Conservation (phyloP, 2,888 invertebrate species). For the Lapara coniferarum region DNA sequence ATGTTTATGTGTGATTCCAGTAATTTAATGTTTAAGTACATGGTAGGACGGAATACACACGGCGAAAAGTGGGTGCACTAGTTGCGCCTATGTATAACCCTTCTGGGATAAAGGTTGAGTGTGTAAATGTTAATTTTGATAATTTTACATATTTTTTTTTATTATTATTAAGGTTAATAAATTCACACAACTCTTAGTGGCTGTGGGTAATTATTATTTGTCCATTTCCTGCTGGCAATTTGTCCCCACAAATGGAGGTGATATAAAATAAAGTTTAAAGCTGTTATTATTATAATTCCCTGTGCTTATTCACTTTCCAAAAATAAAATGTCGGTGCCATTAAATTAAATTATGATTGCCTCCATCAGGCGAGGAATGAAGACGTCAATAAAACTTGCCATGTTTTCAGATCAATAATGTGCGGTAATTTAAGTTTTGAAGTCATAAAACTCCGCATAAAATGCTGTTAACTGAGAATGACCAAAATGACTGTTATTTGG, state of each 20-base stretch:
- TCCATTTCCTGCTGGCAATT: constrained; percentile 29
- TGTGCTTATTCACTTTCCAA: constrained; percentile 46
- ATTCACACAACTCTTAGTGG: not conserved
- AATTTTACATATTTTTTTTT: no score
- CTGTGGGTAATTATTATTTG: not conserved
- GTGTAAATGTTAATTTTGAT: no score
- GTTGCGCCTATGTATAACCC: no score
- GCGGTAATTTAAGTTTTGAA: constrained; percentile 44
- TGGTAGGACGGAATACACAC: no score
- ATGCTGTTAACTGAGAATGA: constrained; percentile 37
- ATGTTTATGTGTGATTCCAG: no score
- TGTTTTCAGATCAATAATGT: constrained; percentile 24
- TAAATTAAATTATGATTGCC: constrained; percentile 52
- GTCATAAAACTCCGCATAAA: constrained; percentile 43
- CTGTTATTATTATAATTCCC: constrained; percentile 36
- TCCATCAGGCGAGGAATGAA: constrained; percentile 42
- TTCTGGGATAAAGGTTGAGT: no score
- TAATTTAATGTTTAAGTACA: no score
- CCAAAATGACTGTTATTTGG: constrained; percentile 16
- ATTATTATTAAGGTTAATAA: not conserved
- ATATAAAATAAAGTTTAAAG: constrained; percentile 32
- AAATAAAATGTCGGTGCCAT: constrained; percentile 45
- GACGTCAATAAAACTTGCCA: constrained; percentile 37
- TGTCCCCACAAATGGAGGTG: constrained; percentile 29
- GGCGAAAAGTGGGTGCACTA: no score